phyloP scores from a whole-genome alignment of 2,113 vertebrate species.

The Stigmatopora nigra region DNA sequence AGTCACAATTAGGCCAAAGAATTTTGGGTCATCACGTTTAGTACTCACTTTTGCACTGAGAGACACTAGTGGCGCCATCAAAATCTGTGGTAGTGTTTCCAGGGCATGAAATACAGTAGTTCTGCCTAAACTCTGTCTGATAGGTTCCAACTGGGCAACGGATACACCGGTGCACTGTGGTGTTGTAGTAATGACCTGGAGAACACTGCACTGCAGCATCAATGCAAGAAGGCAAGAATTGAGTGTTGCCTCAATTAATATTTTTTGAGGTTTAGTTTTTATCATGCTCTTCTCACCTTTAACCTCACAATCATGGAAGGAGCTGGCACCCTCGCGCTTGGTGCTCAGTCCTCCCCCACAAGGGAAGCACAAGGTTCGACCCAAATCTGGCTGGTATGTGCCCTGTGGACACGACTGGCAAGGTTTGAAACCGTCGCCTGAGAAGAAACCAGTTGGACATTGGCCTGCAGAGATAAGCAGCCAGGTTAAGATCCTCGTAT shows the following conservation, averaged over 20 bases:
- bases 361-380: slow-evolving; percentile 85
- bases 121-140: slow-evolving; percentile 93
- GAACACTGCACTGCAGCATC: slow-evolving; percentile 83
- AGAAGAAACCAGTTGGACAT: slow-evolving; percentile 84
- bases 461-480: slow-evolving; percentile 72
- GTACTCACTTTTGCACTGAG: slow-evolving; percentile 91
- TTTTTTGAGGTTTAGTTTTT: background rate
- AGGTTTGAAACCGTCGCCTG: slow-evolving; percentile 86
- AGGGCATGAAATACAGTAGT: slow-evolving; percentile 91
- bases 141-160: slow-evolving; percentile 90
- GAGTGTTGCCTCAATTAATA: background rate
- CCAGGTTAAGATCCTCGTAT: background rate
- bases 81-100: slow-evolving; percentile 97
- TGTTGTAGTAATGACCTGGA: slow-evolving; percentile 96
- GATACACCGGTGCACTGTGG: slow-evolving; percentile 88
- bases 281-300: slow-evolving; percentile 74
- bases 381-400: slow-evolving; percentile 85
- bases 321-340: slow-evolving; percentile 84
- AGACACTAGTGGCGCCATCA: slow-evolving; percentile 88
- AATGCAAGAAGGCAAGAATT: slow-evolving; percentile 10
- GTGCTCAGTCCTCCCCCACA: slow-evolving; percentile 90
- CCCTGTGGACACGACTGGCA: slow-evolving; percentile 85
- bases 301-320: slow-evolving; percentile 95
- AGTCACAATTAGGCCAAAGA: too few species aligned
- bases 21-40: background rate